These are phyloP conservation scores for Arbacia lixula DNA, from an alignment of 53 echinoderm and acorn worm genomes.

Conservation along the genomic window DNA sequence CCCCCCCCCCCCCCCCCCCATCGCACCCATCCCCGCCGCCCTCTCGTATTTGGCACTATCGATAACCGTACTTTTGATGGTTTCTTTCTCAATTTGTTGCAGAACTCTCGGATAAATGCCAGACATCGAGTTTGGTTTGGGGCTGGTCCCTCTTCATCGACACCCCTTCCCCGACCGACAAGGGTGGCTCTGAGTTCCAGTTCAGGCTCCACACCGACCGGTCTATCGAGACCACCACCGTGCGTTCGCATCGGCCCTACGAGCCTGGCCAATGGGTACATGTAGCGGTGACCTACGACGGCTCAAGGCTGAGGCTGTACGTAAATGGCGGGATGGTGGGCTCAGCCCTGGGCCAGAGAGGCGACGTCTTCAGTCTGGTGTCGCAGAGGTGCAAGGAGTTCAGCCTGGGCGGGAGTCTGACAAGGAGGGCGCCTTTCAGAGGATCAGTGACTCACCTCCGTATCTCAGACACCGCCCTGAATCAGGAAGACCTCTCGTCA, in stretches of 20 bases:
- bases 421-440: constrained; percentile 63
- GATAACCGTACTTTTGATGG: too few species aligned
- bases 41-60: too few species aligned
- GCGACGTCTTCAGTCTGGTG: constrained; percentile 75
- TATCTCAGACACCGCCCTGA: constrained; percentile 55
- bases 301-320: constrained; percentile 71
- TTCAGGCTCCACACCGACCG: constrained; percentile 85
- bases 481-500: constrained; percentile 61
- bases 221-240: constrained; percentile 55
- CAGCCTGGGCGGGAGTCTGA: constrained; percentile 76
- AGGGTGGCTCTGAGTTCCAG: constrained; percentile 65
- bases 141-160: constrained; percentile 86
- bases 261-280: constrained; percentile 82
- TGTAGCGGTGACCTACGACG: constrained; percentile 87
- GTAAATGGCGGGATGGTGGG: constrained; percentile 85
- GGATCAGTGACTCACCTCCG: constrained; percentile 73
- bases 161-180: constrained; percentile 12
- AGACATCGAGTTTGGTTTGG: constrained; percentile 48
- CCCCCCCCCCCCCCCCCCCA: too few species aligned
- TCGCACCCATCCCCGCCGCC: too few species aligned
- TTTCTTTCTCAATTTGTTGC: too few species aligned
- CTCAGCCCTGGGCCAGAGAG: constrained; percentile 59
- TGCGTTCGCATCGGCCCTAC: constrained; percentile 65
- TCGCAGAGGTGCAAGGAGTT: constrained; percentile 82
- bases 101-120: constrained; percentile 69